These are phyloP conservation scores for Rhagonycha lutea DNA, from an alignment of 2,888 invertebrate genomes.

Conservation along the genomic window DNA sequence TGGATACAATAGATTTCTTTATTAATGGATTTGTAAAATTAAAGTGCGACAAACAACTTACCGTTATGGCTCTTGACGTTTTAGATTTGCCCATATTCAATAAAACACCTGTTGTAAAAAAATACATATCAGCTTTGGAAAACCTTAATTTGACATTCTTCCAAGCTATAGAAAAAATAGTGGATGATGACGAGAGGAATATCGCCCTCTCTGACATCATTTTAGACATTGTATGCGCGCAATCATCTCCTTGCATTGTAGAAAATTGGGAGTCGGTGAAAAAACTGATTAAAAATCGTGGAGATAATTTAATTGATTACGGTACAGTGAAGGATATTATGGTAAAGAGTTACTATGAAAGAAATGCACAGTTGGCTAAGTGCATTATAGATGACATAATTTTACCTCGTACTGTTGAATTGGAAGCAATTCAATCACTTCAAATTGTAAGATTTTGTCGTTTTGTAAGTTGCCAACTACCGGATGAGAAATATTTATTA, in stretches of 20 bases:
- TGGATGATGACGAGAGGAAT: background rate
- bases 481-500: background rate
- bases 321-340: background rate
- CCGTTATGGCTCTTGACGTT: background rate
- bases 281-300: background rate
- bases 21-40: background rate
- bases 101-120: background rate
- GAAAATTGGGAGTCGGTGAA: background rate
- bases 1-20: background rate
- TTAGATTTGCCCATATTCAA: background rate
- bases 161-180: background rate
- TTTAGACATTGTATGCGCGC: background rate
- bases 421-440: background rate
- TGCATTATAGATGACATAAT: background rate
- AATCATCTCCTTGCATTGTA: background rate
- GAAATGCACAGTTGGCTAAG: background rate
- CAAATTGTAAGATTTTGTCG: background rate
- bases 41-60: background rate
- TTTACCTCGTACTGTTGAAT: background rate
- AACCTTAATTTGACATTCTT: background rate
- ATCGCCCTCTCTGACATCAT: background rate
- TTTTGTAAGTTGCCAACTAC: background rate
- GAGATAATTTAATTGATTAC: background rate
- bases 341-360: background rate
- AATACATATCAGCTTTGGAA: background rate